These are phyloP conservation scores for Achroia grisella DNA, from an alignment of 1,140 invertebrate species.

Conservation along the genomic window DNA sequence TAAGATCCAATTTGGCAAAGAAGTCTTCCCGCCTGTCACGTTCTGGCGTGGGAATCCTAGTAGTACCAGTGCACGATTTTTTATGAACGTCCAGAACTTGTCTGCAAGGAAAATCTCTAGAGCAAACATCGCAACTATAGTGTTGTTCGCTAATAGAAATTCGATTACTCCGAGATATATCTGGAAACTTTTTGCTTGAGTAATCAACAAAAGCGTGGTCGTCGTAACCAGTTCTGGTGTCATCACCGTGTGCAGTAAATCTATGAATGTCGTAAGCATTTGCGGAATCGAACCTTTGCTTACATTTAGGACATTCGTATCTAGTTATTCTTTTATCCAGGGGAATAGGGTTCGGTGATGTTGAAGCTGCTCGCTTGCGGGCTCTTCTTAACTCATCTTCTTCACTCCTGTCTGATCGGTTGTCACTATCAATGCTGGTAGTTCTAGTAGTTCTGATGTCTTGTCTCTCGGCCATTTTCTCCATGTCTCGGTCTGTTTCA, in stretches of 20 bases:
- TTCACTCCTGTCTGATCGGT: constrained; percentile 63
- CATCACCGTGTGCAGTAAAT: constrained; percentile 74
- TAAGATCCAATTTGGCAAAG: constrained; percentile 85
- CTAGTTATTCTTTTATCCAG: constrained; percentile 82
- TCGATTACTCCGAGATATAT: constrained; percentile 82
- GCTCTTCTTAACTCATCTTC: constrained; percentile 60
- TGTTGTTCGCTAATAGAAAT: constrained; percentile 77
- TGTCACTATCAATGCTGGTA: constrained; percentile 61
- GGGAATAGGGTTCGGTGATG: constrained; percentile 73
- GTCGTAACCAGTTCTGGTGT: constrained; percentile 77
- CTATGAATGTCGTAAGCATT: constrained; percentile 81
- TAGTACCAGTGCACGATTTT: constrained; percentile 68
- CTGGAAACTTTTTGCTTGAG: constrained; percentile 83
- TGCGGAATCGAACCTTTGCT: constrained; percentile 80
- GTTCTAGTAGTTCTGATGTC: constrained; percentile 43
- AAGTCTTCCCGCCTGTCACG: constrained; percentile 82
- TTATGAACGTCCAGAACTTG: constrained; percentile 81
- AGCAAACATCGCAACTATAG: constrained; percentile 83
- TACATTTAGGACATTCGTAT: constrained; percentile 82
- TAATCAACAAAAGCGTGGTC: constrained; percentile 88
- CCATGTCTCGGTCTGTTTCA: constrained; percentile 42
- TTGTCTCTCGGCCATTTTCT: constrained; percentile 39
- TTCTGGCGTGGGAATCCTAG: constrained; percentile 57
- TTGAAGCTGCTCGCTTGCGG: constrained; percentile 65
- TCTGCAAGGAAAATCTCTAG: constrained; percentile 83